phyloP scores from a whole-genome alignment of 2,888 invertebrate species.

The Frankliniella intonsa region DNA sequence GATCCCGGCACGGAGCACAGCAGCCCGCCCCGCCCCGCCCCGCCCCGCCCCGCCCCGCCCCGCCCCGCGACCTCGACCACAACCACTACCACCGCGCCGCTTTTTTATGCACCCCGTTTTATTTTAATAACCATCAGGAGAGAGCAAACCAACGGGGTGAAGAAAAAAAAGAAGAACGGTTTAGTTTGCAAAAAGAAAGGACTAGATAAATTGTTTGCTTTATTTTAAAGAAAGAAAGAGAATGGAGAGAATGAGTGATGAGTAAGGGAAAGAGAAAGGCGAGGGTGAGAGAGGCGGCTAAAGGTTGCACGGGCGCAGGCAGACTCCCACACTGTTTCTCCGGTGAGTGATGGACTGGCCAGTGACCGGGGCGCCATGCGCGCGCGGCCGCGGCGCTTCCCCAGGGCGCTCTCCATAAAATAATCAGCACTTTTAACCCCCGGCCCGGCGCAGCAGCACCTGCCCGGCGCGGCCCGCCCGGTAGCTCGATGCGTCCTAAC shows the following conservation, averaged over 20 bases:
- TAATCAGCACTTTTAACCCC: background rate
- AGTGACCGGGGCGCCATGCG: background rate
- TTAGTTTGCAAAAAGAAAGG: too few species aligned
- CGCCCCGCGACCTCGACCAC: slow-evolving; percentile 10
- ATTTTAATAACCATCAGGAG: too few species aligned
- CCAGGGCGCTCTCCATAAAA: background rate
- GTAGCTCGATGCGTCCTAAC: too few species aligned
- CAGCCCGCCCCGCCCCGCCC: slow-evolving; percentile 30
- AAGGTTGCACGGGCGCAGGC: background rate
- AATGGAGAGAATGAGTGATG: background rate
- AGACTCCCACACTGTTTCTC: background rate
- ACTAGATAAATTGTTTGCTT: too few species aligned
- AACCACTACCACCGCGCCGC: slow-evolving; percentile 32
- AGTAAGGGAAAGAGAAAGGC: background rate
- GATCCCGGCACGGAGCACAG: background rate
- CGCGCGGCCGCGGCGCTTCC: background rate
- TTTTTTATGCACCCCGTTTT: too few species aligned
- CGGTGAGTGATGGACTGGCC: too few species aligned
- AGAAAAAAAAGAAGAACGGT: too few species aligned
- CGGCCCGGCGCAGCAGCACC: background rate
- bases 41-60: slow-evolving; percentile 39
- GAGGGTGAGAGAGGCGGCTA: background rate
- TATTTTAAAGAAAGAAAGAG: too few species aligned
- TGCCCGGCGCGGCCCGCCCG: too few species aligned
- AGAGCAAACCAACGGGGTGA: too few species aligned